A percentile compares a stretch with the other conserved stretches of the same genome.
Conservation (phyloP, 2,888 invertebrate genomes). For the Luperina testacea region DNA sequence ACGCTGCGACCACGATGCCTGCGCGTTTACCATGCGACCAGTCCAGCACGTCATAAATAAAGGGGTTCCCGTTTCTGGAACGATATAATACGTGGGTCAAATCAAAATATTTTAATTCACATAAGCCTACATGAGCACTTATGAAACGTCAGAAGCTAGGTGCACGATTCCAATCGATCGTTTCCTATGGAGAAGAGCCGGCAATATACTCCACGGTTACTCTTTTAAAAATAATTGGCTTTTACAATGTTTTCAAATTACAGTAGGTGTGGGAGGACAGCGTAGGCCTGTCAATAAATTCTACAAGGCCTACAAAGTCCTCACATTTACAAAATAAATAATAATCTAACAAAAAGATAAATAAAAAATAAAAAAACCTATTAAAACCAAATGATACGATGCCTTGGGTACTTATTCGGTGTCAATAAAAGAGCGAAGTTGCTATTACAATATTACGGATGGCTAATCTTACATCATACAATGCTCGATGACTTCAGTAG, state of each 20-base stretch:
- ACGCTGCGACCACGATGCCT: constrained; percentile 80
- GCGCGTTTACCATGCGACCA: constrained; percentile 92
- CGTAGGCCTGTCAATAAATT: too few relatives aligned
- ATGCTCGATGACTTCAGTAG: too few relatives aligned
- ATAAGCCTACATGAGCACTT: neutral
- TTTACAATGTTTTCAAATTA: too few relatives aligned
- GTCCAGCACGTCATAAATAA: constrained; percentile 94
- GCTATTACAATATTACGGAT: neutral
- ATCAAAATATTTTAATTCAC: neutral
- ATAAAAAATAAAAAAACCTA: too few relatives aligned
- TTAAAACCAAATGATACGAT: too few relatives aligned
- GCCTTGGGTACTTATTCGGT: neutral
- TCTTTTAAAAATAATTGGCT: too few relatives aligned
- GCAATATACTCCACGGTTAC: neutral
- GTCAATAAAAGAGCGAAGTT: neutral
- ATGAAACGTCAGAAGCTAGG: neutral
- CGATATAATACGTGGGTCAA: neutral
- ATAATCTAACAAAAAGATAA: too few relatives aligned
- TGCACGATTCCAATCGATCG: neutral
- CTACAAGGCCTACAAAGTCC: too few relatives aligned
- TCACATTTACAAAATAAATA: too few relatives aligned
- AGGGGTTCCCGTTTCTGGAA: constrained; percentile 90
- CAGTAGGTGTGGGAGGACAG: too few relatives aligned
- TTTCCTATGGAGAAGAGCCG: neutral
- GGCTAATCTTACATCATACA: neutral